Base-by-base conservation (phyloP, 2,888 invertebrate species). In the Octodonta nipae region DNA sequence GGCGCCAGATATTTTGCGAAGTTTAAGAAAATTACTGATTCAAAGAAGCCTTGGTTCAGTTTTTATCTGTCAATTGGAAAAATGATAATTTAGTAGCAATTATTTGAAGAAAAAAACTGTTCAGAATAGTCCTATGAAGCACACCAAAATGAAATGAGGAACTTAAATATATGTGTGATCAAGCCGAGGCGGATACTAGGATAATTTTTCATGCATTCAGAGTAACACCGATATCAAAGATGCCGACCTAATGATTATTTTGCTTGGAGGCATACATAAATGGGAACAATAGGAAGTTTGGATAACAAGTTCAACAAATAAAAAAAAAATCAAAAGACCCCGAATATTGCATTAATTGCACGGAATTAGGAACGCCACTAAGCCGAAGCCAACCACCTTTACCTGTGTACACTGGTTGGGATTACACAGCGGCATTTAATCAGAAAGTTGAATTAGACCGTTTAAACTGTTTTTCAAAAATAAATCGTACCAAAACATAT, bases 11-110 rank as follows among this genome's bases (percentile, higher is more conserved):
- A 51, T 54, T 46, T 38, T 43, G 14, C 32, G 37, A 44, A 45
- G 41, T 32, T 40, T 54, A 7, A 49, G n/a, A 48, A 41, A 55
- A 54, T 44, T 44, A 35, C 37, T 38, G 44, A 29, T 52, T 54
- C 26, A 52, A 54, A 47, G 49, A 51, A 28, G 48, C 47, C 26
- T 26, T 54, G 34, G 46, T 53, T 25, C 34, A 38, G 13, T 52
- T 52, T 36, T 38, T 52, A 33, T 41, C 42, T 44, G 26, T 34
- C 35, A 36, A 54, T 34, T 54, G 52, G 50, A 36, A 36, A 22
- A 40, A 36, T 32, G 29, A 51, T 25, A 35, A 34, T 42, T 47
- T 44, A 28, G 35, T 36, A 24, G 4, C 52, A 44, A 38, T 47
- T 34, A 41, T 45, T 26, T 15, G 31, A 40, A 46, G 41, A 25